phyloP scores from a whole-genome alignment of 1,140 invertebrate genomes.

The Armadillidium nasatum region DNA sequence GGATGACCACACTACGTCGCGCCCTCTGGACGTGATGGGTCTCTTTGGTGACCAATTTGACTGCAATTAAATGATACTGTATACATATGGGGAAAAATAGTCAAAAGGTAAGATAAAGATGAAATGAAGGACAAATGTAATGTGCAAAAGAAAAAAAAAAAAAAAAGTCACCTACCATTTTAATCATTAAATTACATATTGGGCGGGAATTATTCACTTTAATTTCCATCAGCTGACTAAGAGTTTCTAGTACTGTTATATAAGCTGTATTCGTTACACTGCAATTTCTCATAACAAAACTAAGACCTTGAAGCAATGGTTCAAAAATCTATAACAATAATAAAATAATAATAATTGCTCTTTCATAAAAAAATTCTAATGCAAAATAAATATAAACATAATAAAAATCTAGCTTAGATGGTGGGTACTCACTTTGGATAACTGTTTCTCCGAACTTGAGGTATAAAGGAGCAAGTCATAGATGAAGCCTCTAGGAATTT shows the following conservation, averaged over 20 bases:
- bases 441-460: constrained; percentile 44
- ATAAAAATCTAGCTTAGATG: constrained; percentile 27
- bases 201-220: constrained; percentile 62
- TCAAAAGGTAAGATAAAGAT: too few species aligned
- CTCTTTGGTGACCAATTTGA: constrained; percentile 69
- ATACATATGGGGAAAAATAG: too few species aligned
- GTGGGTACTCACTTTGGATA: background rate
- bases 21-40: constrained; percentile 60
- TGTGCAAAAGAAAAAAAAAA: too few species aligned
- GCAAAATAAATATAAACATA: too few species aligned
- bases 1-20: constrained; percentile 75
- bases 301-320: constrained; percentile 65
- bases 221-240: constrained; percentile 69
- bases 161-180: constrained; percentile 31
- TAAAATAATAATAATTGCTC: too few species aligned
- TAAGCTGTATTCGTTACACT: constrained; percentile 67
- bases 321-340: constrained; percentile 53
- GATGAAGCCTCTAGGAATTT: constrained; percentile 63
- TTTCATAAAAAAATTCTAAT: too few species aligned
- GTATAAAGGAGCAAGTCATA: constrained; percentile 60
- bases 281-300: constrained; percentile 62
- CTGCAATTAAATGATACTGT: constrained; percentile 50
- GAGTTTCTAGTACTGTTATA: constrained; percentile 60
- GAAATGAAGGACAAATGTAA: too few species aligned
- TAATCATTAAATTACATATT: constrained; percentile 35